phyloP scores from a whole-genome alignment of 2,797 vertebrate species.

The Sarcophilus harrisii region DNA sequence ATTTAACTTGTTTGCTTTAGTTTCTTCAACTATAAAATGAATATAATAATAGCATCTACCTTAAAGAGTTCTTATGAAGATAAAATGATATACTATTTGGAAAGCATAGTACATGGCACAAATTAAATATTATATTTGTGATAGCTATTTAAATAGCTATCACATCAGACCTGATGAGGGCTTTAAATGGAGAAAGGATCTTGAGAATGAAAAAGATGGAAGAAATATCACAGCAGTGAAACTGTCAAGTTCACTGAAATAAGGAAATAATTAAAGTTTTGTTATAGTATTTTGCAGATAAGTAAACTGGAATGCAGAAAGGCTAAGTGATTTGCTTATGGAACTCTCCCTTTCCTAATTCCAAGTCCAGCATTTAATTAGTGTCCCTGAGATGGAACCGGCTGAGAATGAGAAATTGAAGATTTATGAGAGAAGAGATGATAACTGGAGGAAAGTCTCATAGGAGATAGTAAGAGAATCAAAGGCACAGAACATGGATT shows the following conservation, averaged over 20 bases:
- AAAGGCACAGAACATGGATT: neutral
- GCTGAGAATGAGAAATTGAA: neutral
- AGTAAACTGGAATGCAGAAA: neutral
- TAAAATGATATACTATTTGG: neutral
- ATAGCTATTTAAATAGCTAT: neutral
- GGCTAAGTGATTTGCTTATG: neutral
- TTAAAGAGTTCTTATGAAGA: neutral
- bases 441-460: neutral
- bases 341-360: neutral
- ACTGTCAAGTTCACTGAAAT: neutral
- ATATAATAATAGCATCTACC: neutral
- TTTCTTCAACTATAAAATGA: neutral
- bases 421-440: neutral
- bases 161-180: neutral
- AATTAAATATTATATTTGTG: neutral
- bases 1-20: neutral
- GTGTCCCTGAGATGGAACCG: neutral
- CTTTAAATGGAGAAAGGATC: neutral
- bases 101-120: neutral
- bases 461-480: neutral
- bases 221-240: neutral
- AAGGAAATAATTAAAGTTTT: neutral
- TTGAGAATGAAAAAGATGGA: neutral
- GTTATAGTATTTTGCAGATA: neutral
- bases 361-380: neutral